Conservation (phyloP, 2,797 vertebrate genomes). For the Gila robusta region DNA sequence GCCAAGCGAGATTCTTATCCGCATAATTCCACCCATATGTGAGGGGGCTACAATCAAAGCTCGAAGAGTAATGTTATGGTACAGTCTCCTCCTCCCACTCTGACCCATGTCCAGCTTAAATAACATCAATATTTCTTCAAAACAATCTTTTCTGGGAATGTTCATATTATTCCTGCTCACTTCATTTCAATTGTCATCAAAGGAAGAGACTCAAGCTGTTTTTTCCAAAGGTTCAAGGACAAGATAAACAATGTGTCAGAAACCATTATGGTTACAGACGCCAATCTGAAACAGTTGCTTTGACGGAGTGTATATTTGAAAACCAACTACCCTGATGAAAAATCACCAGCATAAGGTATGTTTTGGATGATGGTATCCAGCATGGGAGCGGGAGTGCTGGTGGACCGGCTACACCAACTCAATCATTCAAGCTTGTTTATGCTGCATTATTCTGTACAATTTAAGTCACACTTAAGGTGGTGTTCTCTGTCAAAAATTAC, state of each 20-base stretch:
- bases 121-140: constrained; percentile 39
- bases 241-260: constrained; percentile 20
- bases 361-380: background rate
- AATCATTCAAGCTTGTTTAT: background rate
- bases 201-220: background rate
- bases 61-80: background rate
- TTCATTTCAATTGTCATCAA: constrained; percentile 8
- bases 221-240: constrained; percentile 14
- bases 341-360: background rate
- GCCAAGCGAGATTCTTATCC: background rate
- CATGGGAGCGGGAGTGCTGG: background rate
- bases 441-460: background rate
- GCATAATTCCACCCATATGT: constrained; percentile 38
- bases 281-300: constrained; percentile 1
- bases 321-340: background rate
- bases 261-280: background rate
- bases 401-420: background rate
- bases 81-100: constrained; percentile 12
- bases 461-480: no score
- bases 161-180: background rate
- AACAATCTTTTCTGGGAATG: constrained; percentile 32
- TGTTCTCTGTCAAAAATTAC: no score
- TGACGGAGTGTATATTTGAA: constrained; percentile 2
- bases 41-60: constrained; percentile 3
- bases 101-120: constrained; percentile 31